These are phyloP conservation scores for Thera obeliscata DNA, from an alignment of 2,888 invertebrate genomes.

Conservation along the genomic window DNA sequence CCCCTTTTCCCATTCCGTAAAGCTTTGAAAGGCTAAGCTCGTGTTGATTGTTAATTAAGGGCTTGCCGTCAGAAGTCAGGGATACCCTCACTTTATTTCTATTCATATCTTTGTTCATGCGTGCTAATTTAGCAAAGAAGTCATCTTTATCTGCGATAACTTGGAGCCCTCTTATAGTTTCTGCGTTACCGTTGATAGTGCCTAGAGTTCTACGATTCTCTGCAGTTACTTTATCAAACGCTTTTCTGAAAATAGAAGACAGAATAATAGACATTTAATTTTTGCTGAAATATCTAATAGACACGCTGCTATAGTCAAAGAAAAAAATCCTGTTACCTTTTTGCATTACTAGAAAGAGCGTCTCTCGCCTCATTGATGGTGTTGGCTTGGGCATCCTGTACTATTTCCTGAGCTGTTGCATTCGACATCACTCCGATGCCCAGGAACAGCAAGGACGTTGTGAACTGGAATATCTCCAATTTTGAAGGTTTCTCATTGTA, in stretches of 20 bases:
- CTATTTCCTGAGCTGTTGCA: slow-evolving; percentile 51
- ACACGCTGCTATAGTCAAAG: background rate
- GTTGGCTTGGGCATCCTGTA: slow-evolving; percentile 50
- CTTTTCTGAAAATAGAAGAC: slow-evolving; percentile 55
- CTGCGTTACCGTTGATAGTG: slow-evolving; percentile 58
- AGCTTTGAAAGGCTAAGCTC: slow-evolving; percentile 41
- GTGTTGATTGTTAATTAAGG: slow-evolving; percentile 47
- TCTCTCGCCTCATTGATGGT: slow-evolving; percentile 51
- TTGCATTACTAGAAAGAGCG: slow-evolving; percentile 47
- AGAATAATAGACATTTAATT: no score
- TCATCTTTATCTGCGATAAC: slow-evolving; percentile 51
- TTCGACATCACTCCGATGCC: slow-evolving; percentile 56
- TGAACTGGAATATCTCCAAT: slow-evolving; percentile 49
- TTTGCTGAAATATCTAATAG: no score
- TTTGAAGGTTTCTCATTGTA: slow-evolving; percentile 14
- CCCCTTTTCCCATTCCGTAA: slow-evolving; percentile 42
- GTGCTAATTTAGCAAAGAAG: slow-evolving; percentile 48
- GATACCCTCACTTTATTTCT: slow-evolving; percentile 51
- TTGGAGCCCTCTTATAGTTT: slow-evolving; percentile 64
- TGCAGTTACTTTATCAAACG: slow-evolving; percentile 67
- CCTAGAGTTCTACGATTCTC: slow-evolving; percentile 62
- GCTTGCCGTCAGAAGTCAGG: slow-evolving; percentile 45
- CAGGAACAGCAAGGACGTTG: slow-evolving; percentile 50
- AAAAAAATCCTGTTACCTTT: slow-evolving; percentile 39
- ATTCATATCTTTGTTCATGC: slow-evolving; percentile 50